These are phyloP conservation scores for Alethe castanea DNA, from an alignment of 2,113 vertebrate species.

Conservation along the genomic window DNA sequence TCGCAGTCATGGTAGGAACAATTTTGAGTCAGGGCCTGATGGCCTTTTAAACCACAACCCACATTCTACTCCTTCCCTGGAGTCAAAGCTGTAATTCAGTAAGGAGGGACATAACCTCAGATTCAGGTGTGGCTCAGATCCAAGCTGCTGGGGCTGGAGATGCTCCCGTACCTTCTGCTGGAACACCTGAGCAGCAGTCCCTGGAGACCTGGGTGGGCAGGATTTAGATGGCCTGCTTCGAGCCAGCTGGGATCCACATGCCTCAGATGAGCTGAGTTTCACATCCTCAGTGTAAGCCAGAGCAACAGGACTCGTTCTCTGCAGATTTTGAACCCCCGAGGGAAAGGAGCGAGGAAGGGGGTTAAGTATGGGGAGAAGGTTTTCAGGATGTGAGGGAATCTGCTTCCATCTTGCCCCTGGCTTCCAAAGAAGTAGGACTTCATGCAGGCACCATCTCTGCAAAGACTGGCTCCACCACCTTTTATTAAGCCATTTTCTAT, in stretches of 20 bases:
- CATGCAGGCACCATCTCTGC: background rate
- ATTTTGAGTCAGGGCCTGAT: background rate
- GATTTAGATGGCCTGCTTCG: background rate
- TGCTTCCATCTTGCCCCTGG: background rate
- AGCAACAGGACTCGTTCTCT: background rate
- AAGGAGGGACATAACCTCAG: background rate
- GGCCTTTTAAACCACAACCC: background rate
- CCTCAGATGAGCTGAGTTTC: background rate
- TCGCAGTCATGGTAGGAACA: background rate
- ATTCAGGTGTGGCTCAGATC: background rate
- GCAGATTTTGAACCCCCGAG: background rate
- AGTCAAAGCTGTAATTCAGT: background rate
- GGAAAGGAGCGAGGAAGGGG: background rate
- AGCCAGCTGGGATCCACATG: background rate
- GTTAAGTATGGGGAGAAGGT: background rate
- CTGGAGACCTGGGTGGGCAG: background rate
- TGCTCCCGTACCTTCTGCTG: background rate
- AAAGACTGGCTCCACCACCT: background rate
- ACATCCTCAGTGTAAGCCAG: background rate
- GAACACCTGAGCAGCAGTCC: background rate
- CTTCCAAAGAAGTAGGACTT: background rate
- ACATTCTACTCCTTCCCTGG: background rate
- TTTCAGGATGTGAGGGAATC: background rate
- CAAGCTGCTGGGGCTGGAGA: background rate
- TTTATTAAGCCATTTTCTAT: background rate